Evolutionary conservation across 2,113 vertebrate species (phyloP).

Genomic region (Agelaius phoeniceus): DNA sequence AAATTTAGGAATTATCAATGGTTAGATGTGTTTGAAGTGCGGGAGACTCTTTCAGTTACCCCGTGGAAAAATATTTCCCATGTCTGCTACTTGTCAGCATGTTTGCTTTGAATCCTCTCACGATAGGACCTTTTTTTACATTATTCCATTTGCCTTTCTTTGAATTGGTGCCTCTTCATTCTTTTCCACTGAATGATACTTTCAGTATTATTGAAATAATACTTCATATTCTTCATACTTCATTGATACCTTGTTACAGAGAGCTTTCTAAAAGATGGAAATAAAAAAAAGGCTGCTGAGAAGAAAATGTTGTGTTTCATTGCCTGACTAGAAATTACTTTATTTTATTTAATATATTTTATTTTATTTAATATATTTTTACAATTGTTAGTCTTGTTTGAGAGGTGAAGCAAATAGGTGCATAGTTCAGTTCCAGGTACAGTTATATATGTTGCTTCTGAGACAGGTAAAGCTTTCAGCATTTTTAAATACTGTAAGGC

Average conservation of each 20-base stretch:
- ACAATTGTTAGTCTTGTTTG: background rate
- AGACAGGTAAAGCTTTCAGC: background rate
- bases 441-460: background rate
- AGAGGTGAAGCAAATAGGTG: background rate
- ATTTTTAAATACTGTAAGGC: background rate
- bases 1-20: background rate
- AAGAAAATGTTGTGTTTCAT: background rate
- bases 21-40: background rate
- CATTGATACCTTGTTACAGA: background rate
- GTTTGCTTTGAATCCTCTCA: background rate
- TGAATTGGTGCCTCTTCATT: rapidly evolving
- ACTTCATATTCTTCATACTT: background rate
- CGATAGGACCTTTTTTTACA: background rate
- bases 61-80: background rate
- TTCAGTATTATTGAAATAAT: background rate
- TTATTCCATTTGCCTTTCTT: background rate
- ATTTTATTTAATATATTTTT: background rate
- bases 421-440: background rate
- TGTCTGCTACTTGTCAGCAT: background rate
- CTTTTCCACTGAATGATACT: background rate
- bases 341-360: background rate
- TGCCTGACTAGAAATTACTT: background rate
- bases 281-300: background rate
- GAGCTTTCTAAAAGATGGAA: background rate
- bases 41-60: background rate